Conservation (phyloP, 1,140 invertebrate genomes). For the Charaxes varanes region DNA sequence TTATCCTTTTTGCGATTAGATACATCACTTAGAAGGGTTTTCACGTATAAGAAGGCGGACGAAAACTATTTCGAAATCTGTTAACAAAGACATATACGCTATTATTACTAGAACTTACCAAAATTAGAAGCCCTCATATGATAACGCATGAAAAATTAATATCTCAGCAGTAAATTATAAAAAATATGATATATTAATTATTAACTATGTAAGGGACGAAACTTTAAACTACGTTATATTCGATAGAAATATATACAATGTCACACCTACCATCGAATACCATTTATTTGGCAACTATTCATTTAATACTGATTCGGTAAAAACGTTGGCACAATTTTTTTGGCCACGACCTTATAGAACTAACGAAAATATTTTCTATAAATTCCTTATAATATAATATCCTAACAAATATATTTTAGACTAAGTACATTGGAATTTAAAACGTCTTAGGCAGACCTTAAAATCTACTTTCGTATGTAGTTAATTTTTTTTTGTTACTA, state of each 20-base stretch:
- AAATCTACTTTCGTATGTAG: conserved; percentile 38
- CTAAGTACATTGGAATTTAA: conserved; percentile 69
- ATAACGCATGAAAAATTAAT: conserved; percentile 72
- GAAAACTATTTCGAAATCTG: no score
- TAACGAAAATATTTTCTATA: conserved; percentile 63
- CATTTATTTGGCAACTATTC: conserved; percentile 66
- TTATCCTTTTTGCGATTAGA: no score
- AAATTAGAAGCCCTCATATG: conserved; percentile 59
- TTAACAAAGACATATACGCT: no score
- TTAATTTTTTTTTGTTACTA: conserved; percentile 31
- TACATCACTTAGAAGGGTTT: no score
- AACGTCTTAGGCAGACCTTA: conserved; percentile 66
- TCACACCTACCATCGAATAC: conserved; percentile 42
- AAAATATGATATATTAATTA: conserved; percentile 19
- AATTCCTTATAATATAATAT: conserved; percentile 48
- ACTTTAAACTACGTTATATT: conserved; percentile 23
- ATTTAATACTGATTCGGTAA: conserved; percentile 75
- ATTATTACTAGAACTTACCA: conserved; percentile 59
- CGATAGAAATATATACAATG: conserved; percentile 55
- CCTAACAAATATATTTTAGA: conserved; percentile 50
- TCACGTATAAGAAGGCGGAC: conserved; percentile 1
- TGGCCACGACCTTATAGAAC: conserved; percentile 46
- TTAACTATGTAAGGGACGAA: conserved; percentile 41
- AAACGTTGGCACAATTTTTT: conserved; percentile 71
- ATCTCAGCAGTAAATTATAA: conserved; percentile 52